These are phyloP conservation scores for Aphelocoma californica DNA, from an alignment of 2,797 vertebrate species.

Conservation along the genomic window DNA sequence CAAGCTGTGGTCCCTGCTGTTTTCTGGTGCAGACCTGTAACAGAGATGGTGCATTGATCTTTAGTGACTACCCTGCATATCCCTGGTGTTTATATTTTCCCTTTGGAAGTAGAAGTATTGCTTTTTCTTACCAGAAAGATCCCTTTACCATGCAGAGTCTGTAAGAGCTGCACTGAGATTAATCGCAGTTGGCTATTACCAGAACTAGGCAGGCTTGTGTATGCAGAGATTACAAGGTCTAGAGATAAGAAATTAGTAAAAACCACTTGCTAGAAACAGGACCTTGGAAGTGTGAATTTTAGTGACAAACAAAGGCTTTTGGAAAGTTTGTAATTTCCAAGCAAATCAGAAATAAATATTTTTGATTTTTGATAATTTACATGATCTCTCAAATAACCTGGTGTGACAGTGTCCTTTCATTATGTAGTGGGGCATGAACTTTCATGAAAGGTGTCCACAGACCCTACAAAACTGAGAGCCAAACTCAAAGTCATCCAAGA, in stretches of 20 bases:
- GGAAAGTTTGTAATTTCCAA: not conserved
- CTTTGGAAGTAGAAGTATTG: not conserved
- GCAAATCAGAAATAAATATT: not conserved
- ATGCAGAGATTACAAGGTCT: not conserved
- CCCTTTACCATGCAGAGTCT: not conserved
- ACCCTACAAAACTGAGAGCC: not conserved
- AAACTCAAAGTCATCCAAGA: not conserved
- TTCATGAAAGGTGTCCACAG: not conserved
- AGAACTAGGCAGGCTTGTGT: not conserved
- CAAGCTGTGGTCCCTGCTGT: not conserved
- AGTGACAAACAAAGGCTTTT: not conserved
- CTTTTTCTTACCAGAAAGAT: not conserved
- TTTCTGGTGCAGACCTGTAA: not conserved
- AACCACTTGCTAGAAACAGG: not conserved
- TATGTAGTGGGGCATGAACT: not conserved
- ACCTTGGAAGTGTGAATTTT: not conserved
- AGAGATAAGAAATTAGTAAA: not conserved
- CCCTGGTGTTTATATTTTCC: not conserved
- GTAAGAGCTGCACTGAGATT: not conserved
- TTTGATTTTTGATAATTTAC: not conserved
- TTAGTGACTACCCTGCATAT: not conserved
- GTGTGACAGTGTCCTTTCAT: not conserved
- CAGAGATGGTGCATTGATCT: not conserved
- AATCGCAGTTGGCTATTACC: not conserved
- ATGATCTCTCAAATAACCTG: not conserved